Conservation (phyloP, 2,113 vertebrate species). For the Aptenodytes patagonicus region DNA sequence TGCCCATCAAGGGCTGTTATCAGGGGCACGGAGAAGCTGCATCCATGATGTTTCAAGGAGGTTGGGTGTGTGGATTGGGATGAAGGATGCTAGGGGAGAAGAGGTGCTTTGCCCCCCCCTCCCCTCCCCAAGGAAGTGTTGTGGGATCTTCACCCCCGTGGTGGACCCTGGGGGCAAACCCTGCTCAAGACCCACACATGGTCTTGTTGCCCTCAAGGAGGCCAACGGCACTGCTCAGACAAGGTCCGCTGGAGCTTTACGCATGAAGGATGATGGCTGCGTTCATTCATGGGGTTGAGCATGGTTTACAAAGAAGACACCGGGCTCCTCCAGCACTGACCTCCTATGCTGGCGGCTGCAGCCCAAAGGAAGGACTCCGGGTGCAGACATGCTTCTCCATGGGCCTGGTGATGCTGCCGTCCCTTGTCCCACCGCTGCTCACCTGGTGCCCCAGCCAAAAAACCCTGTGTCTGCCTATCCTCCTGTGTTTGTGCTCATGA, state of each 20-base stretch:
- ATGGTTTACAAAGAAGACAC: background rate
- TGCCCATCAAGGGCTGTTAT: background rate
- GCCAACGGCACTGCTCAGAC: background rate
- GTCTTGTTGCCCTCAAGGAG: background rate
- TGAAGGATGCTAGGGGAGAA: background rate
- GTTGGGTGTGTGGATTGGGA: background rate
- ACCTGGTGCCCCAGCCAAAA: background rate
- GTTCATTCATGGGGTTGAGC: background rate
- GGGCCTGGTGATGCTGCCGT: accelerated
- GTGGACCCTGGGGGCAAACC: background rate
- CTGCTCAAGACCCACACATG: background rate
- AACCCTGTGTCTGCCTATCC: background rate
- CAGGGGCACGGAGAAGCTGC: background rate
- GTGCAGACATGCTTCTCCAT: background rate
- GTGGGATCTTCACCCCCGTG: background rate
- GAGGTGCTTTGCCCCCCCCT: background rate
- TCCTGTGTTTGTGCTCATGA: background rate
- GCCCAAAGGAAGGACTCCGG: background rate
- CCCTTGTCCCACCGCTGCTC: background rate
- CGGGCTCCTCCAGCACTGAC: background rate
- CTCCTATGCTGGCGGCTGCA: background rate
- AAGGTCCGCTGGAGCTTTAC: background rate
- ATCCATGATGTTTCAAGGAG: background rate
- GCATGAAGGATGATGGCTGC: no score
- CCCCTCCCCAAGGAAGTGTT: no score